These are phyloP conservation scores for Solenopsis invicta DNA, from an alignment of 1,140 invertebrate genomes.

Conservation along the genomic window DNA sequence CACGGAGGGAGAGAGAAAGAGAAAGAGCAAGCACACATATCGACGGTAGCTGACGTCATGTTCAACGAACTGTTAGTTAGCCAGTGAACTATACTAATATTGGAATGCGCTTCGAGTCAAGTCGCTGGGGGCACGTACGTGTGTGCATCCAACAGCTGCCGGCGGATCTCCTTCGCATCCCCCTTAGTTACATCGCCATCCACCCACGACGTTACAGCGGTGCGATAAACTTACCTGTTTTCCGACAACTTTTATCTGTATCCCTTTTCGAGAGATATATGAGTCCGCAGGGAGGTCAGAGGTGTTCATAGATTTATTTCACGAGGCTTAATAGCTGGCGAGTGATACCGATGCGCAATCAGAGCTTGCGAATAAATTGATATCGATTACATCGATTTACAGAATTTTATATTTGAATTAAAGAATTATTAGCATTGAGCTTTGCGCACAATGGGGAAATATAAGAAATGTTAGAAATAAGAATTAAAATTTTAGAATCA, in stretches of 20 bases:
- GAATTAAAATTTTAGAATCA: too few species aligned
- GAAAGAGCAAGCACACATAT: slow-evolving; percentile 24
- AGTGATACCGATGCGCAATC: not conserved
- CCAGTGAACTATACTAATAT: slow-evolving; percentile 72
- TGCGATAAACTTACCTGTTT: slow-evolving; percentile 58
- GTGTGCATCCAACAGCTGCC: slow-evolving; percentile 11
- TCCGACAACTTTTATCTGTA: slow-evolving; percentile 57
- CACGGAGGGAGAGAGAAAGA: slow-evolving; percentile 9
- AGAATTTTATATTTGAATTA: not conserved
- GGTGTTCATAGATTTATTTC: slow-evolving; percentile 47
- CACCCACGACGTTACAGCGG: slow-evolving; percentile 31
- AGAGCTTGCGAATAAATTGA: not conserved
- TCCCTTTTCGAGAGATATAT: slow-evolving; percentile 30
- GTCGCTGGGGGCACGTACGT: slow-evolving; percentile 10
- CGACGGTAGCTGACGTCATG: slow-evolving; percentile 54
- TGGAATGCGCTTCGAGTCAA: slow-evolving; percentile 63
- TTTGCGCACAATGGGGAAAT: too few species aligned
- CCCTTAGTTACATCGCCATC: slow-evolving; percentile 29
- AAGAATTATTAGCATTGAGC: not conserved
- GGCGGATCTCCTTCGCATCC: slow-evolving; percentile 32
- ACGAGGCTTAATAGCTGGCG: slow-evolving; percentile 25
- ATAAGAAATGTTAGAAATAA: not conserved
- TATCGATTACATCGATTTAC: not conserved
- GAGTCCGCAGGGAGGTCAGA: not conserved
- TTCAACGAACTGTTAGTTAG: slow-evolving; percentile 70